These are phyloP conservation scores for Acanthopleura granulata DNA, from an alignment of 2,888 invertebrate species.

Conservation along the genomic window DNA sequence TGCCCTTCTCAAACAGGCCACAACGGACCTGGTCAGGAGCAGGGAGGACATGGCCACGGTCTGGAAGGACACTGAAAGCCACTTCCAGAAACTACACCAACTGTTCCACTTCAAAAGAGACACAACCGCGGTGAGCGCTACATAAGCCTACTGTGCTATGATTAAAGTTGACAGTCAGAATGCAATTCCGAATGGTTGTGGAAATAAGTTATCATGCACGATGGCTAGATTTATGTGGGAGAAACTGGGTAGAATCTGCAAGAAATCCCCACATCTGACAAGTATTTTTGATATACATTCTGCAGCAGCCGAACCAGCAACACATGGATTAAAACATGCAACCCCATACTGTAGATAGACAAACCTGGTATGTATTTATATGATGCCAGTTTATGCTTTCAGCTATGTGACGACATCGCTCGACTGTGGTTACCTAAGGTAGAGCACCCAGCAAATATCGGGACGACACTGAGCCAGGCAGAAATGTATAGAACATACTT, in stretches of 20 bases:
- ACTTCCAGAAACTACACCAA: slow-evolving; percentile 21
- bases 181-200: no score
- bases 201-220: no score
- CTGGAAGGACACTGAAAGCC: slow-evolving; percentile 30
- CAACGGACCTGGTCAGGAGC: slow-evolving; percentile 23
- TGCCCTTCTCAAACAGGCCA: slow-evolving; percentile 24
- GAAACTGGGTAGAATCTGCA: no score
- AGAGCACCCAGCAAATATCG: slow-evolving; percentile 39
- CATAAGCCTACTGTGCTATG: background rate
- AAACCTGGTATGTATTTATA: no score
- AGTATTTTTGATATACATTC: no score
- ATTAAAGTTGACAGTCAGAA: no score
- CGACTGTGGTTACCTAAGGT: slow-evolving; percentile 40
- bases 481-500: slow-evolving; percentile 53
- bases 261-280: no score
- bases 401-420: slow-evolving; percentile 30
- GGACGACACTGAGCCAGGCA: slow-evolving; percentile 49
- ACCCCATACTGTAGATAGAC: no score
- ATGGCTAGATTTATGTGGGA: no score
- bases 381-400: background rate
- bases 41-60: slow-evolving; percentile 27
- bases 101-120: slow-evolving; percentile 14
- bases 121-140: background rate
- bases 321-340: no score
- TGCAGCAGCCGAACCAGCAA: no score